Conservation (phyloP, 2,113 vertebrate genomes). For the Chitala chitala region DNA sequence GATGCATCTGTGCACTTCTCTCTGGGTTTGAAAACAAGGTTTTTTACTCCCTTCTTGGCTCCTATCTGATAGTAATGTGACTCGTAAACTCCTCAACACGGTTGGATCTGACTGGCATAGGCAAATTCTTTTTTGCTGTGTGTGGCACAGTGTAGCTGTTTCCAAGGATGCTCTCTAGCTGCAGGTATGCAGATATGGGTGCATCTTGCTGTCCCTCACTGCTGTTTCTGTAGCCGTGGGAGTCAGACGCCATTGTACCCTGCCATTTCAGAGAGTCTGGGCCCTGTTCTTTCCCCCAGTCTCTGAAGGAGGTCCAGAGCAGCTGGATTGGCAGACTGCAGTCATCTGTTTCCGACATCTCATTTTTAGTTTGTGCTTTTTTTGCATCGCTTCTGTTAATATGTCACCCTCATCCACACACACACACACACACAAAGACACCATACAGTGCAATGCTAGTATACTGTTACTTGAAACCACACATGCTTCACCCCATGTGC, state of each 20-base stretch:
- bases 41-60: not conserved
- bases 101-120: slow-evolving; percentile 7
- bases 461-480: too few relatives aligned
- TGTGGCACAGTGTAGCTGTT: not conserved
- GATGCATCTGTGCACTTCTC: not conserved
- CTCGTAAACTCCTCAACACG: slow-evolving; percentile 15
- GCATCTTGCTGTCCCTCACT: too few relatives aligned
- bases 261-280: too few relatives aligned
- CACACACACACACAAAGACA: slow-evolving; percentile 5
- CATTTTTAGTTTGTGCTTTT: not conserved
- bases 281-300: not conserved
- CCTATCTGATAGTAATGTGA: too few relatives aligned
- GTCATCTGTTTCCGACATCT: slow-evolving; percentile 24
- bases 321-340: slow-evolving; percentile 14
- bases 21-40: not conserved
- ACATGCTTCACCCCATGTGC: too few relatives aligned
- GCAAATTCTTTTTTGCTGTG: not conserved
- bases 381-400: not conserved
- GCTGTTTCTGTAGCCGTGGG: not conserved
- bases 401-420: slow-evolving; percentile 10
- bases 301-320: not conserved
- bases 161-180: too few relatives aligned
- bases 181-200: too few relatives aligned
- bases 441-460: too few relatives aligned
- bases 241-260: not conserved